Evolutionary conservation across 2,888 invertebrate genomes (phyloP), one percentile per base, ranked within the genome.

Genomic region (Rhagophthalmus giganteus): DNA sequence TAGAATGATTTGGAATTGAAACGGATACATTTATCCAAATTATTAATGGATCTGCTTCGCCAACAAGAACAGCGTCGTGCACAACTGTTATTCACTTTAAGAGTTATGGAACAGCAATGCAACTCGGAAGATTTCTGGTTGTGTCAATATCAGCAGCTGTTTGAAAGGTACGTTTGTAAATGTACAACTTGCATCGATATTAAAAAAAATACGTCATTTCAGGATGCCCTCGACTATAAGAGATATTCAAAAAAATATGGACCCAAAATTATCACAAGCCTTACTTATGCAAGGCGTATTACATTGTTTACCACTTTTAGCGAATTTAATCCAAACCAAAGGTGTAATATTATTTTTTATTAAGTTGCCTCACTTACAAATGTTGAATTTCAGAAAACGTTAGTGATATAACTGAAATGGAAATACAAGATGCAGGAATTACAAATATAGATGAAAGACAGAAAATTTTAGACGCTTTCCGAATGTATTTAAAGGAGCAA

Each of bases 121-220:
- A 74, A 70, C 37, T 72, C 76, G 1, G 75, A 79, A 60, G 83
- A 84, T 66, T 88, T 86, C 70, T 88, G 88, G 88, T 74, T 89
- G 56, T 79, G 82, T 65, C 92, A 92, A 72, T 94, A 91, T 72
- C 93, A 94, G 72, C 82, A 84, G 59, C 74, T 94, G 30, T 78
- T 93, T 68, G 89, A 92, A 68, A 82, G 70, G 73, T 74, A 60
- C 20, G n/a, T 13, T 10, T 15, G n/a, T 12, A 7, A 13, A 8
- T 15, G 5, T 10, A 26, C 9, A 28, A 2, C 14, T 5, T 38
- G 4, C 13, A 13, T 12, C 3, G 9, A 27, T 11, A 35, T 4
- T 44, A 14, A 14, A n/a, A n/a, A n/a, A n/a, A n/a, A n/a, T n/a
- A n/a, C n/a, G n/a, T 42, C 42, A 37, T 54, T 59, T 11, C 37